Conservation (phyloP, 2,797 vertebrate genomes). For the Apogon hyalosoma region DNA sequence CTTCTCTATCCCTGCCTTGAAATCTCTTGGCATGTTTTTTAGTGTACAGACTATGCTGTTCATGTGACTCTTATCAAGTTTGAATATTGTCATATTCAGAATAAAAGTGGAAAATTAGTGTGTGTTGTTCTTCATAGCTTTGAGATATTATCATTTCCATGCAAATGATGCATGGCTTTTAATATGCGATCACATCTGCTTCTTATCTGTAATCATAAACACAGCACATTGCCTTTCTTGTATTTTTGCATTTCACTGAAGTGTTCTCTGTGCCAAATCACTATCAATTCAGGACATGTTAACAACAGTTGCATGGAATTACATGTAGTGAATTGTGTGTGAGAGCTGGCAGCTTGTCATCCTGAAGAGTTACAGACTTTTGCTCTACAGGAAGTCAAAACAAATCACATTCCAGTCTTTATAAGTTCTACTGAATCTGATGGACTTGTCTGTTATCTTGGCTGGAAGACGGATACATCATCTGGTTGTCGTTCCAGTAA, state of each 20-base stretch:
- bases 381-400: constrained; percentile 18
- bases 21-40: no score
- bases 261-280: neutral
- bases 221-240: neutral
- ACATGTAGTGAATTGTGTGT: neutral
- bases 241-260: neutral
- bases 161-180: constrained; percentile 45
- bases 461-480: constrained; percentile 17
- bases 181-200: constrained; percentile 29
- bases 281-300: neutral
- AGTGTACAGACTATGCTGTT: no score
- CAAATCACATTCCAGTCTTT: constrained; percentile 7
- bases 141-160: constrained; percentile 34
- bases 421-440: constrained; percentile 11
- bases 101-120: neutral
- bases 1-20: no score
- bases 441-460: constrained; percentile 5
- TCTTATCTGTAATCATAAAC: constrained; percentile 9
- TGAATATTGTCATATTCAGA: no score
- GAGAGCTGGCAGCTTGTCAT: neutral
- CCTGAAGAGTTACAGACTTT: constrained; percentile 6
- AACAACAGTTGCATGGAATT: constrained; percentile 1
- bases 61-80: no score
- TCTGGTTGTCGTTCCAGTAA: constrained; percentile 29
- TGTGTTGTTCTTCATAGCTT: constrained; percentile 10